Conservation (phyloP, 1,140 invertebrate species). For the Mamestra configurata region DNA sequence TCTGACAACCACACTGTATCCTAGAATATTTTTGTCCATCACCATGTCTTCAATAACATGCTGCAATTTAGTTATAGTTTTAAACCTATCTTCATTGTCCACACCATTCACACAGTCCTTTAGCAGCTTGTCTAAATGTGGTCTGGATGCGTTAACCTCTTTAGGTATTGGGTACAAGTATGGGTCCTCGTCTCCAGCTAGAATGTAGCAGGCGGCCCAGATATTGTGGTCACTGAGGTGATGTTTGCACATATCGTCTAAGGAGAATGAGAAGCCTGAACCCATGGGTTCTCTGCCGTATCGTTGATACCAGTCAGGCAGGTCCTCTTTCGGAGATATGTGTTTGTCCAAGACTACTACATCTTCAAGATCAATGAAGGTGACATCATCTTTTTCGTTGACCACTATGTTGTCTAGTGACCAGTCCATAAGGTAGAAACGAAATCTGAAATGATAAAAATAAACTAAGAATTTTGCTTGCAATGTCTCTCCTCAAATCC, state of each 20-base stretch:
- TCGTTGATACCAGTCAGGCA: conserved; percentile 79
- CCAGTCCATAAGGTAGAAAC: conserved; percentile 85
- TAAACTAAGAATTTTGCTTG: too few relatives aligned
- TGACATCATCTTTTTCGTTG: conserved; percentile 79
- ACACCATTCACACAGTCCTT: conserved; percentile 71
- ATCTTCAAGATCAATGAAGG: conserved; percentile 83
- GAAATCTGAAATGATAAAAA: conserved; percentile 70
- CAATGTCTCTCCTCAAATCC: too few relatives aligned
- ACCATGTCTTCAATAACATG: conserved; percentile 79
- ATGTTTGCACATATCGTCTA: conserved; percentile 81
- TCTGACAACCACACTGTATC: conserved; percentile 61
- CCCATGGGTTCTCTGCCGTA: conserved; percentile 71
- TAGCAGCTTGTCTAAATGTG: conserved; percentile 73
- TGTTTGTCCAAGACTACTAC: conserved; percentile 80
- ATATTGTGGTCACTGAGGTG: conserved; percentile 84
- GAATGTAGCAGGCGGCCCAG: conserved; percentile 80
- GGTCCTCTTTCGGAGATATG: conserved; percentile 74
- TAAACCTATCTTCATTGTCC: conserved; percentile 70
- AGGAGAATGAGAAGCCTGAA: conserved; percentile 77
- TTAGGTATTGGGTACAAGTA: conserved; percentile 79
- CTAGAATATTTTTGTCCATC: conserved; percentile 71
- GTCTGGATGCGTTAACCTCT: conserved; percentile 67
- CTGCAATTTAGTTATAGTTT: conserved; percentile 74
- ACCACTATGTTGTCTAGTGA: conserved; percentile 83
- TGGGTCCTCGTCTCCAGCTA: conserved; percentile 77